Base-by-base conservation (phyloP, 2,113 vertebrate genomes). In the Paradisaea rubra region DNA sequence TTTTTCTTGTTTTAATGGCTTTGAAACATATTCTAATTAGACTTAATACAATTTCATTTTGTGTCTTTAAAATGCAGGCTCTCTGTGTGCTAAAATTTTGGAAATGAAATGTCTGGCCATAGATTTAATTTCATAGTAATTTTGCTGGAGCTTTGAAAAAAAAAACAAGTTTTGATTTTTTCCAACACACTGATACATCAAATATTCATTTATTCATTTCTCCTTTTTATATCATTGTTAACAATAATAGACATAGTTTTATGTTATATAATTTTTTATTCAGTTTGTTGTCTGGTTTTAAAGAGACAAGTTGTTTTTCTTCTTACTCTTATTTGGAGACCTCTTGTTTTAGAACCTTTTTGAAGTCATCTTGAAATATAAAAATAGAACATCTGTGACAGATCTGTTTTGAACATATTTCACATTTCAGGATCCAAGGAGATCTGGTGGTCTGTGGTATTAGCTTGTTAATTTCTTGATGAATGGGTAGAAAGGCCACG, bases 391-490 rank as follows among this genome's bases (percentile, higher is more conserved):
- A 87, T 92, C 80, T 97, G 86, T 95, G 41, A 94, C 81, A 81
- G 91, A 53, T 96, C 88, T 93, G 64, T 78, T 94, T 92, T 86
- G 86, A 81, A 95, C 91, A 57, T 91, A 96, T 78, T 94, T 95
- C 80, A 82, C 70, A 10, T 96, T 96, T 94, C 76, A 72, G 65
- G 86, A 93, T 94, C 86, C 86, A 87, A 96, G 81, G 87, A 88
- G 28, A 95, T 96, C 91, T 95, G 85, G 95, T 95, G 90, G 91
- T 96, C 96, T 95, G 95, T 93, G 90, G 94, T 94, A 89, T 91
- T 91, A 25, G 87, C 97, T 97, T 96, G 97, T 98, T 98, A 98
- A 97, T 98, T 97, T 97, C 88, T 96, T 98, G 98, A 98, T 98
- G 93, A 98, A 98, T 98, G 97, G 95, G 89, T 95, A 65, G 94